Evolutionary conservation across 1,140 invertebrate genomes (phyloP), one percentile per base, ranked within the genome.

Genomic region (Trigoniulus corallinus): DNA sequence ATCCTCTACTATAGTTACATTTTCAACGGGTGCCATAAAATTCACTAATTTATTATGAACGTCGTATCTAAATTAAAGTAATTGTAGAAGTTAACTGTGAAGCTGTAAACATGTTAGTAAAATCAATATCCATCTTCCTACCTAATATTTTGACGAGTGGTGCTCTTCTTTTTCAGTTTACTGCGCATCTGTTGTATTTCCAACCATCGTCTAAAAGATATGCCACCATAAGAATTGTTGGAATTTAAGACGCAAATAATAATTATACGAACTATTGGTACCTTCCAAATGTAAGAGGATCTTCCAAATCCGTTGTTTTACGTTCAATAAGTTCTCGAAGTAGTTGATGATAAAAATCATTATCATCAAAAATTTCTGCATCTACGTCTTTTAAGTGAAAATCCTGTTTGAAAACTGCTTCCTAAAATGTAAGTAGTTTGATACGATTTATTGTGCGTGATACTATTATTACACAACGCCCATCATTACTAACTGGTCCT

Each of bases 271-370:
- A n/a, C n/a, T n/a, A n/a, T n/a, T n/a, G n/a, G n/a, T n/a, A n/a
- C n/a, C 45, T 48, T 24, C 27, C 49, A 39, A 25, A 4, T 10
- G 7, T 54, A 24, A 4, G 15, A 2, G 88, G 82, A 72, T 92
- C 88, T 12, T 78, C 79, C 4, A 84, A 72, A 58, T 84, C 79
- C 22, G 77, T 72, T 4, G 85, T 82, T 71, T 93, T 94, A 47
- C 79, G 79, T 64, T 96, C 88, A 56, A 98, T 93, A 15, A 96
- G 68, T 62, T 96, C 89, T 53, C 88, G 70, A 23, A 98, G 67
- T 21, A 95, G 64, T 61, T 91, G 84, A 66, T 95, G 88, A 70
- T 97, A 97, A 64, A 96, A 98, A 65, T 98, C 93, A 64, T 83
- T 83, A 65, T 98, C 93, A 65, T 97, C 91, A 71, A 88, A 98